Base-by-base conservation (phyloP, 2,797 vertebrate genomes). In the Molossus molossus region DNA sequence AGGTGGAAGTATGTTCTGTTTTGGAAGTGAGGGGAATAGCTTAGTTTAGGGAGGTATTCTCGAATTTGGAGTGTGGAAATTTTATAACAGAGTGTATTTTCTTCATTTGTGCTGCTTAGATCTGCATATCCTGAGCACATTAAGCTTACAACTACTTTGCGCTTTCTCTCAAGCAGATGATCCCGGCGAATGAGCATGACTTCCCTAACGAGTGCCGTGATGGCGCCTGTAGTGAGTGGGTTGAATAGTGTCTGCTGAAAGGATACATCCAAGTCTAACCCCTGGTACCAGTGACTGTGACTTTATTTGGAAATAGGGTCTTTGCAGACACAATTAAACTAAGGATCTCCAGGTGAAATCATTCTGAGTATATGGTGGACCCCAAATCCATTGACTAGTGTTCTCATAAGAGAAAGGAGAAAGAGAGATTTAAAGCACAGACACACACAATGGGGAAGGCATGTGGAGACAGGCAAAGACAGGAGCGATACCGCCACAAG, bases 101-200 rank as follows among this genome's bases (percentile, higher is more conserved):
- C 75, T 94, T 94, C 77, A 77, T 88, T 72, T 62, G 55, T 93
- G 60, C 27, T 20, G 70, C 29, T 81, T 60, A 57, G n/a, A 55
- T 53, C 7, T 60, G 57, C 77, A 67, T 86, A 88, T 81, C 6
- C n/a, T 88, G 45, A 48, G 12, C 21, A 40, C 60, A 85, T 84
- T 90, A 90, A 82, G 50, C 53, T 48, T 80, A 33, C 15, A 21
- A 69, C 33, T 93, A 23, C 87, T 96, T 85, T 95, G 80, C 82
- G 48, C 50, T 62, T 86, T 87, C 8, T 87, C 8, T 91, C 9
- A 58, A 45, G 9, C 79, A 92, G 85, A 17, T 83, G 75, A 93
- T 76, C 80, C 25, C 50, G 79, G 62, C 87, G 76, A 73, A n/a
- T 50, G 85, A 94, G 72, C 80, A 62, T 25, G 79, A 17, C 23